Percentiles rank a stretch among this genome's conserved stretches.
Evolutionary conservation across 1,140 invertebrate species (phyloP).

Genomic region (Drosophila tristis): DNA sequence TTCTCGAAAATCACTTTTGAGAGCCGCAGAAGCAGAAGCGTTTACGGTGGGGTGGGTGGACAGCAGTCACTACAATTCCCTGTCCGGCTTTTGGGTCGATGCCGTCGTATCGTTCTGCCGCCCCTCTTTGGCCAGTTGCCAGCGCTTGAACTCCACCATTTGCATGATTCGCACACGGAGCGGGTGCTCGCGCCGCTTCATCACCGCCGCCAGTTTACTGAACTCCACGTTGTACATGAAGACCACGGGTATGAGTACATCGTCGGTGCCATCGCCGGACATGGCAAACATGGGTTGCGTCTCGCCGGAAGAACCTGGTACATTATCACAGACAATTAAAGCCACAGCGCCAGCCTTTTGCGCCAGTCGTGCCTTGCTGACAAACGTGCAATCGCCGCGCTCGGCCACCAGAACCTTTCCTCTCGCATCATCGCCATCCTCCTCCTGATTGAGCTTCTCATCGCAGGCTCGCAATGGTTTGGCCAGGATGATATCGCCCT

Average conservation of each 20-base stretch:
- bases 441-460: slow-evolving; percentile 24
- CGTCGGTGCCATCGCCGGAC: slow-evolving; percentile 95
- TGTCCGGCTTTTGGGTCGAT: slow-evolving; percentile 62
- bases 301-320: slow-evolving; percentile 88
- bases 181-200: slow-evolving; percentile 43
- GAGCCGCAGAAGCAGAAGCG: slow-evolving; percentile 15
- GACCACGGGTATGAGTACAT: slow-evolving; percentile 95
- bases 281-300: slow-evolving; percentile 96
- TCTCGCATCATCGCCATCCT: slow-evolving; percentile 87
- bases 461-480: slow-evolving; percentile 89
- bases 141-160: slow-evolving; percentile 82
- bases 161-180: slow-evolving; percentile 75
- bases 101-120: slow-evolving; percentile 55
- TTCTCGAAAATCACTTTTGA: slow-evolving; percentile 50
- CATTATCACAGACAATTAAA: slow-evolving; percentile 94
- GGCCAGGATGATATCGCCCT: slow-evolving; percentile 87
- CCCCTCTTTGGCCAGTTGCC: slow-evolving; percentile 75
- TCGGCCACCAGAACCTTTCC: slow-evolving; percentile 94
- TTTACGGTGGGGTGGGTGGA: slow-evolving; percentile 18
- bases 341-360: slow-evolving; percentile 93
- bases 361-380: slow-evolving; percentile 95
- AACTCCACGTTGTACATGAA: slow-evolving; percentile 94
- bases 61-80: slow-evolving; percentile 74
- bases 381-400: slow-evolving; percentile 97
- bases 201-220: slow-evolving; percentile 53